Percentiles rank a stretch among this genome's conserved stretches.
Conservation (phyloP, 2,113 vertebrate genomes). For the Casuarius casuarius region DNA sequence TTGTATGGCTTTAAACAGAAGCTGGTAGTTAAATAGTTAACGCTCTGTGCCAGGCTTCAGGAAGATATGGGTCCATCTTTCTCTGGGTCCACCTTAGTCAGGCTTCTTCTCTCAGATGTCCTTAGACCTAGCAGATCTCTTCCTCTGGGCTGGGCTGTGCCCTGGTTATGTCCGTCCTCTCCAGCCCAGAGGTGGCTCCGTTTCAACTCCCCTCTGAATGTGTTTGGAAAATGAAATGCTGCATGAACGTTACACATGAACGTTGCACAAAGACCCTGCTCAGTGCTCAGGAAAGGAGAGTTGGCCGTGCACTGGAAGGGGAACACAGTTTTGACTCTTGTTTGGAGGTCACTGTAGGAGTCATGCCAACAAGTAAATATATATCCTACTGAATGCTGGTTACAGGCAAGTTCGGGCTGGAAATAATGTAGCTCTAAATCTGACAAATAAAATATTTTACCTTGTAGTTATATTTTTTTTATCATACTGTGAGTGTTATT, state of each 20-base stretch:
- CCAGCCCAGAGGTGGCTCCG: neutral
- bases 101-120: neutral
- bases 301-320: neutral
- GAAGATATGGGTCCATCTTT: neutral
- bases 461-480: neutral
- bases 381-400: neutral
- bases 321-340: neutral
- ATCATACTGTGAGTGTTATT: neutral
- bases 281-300: neutral
- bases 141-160: neutral
- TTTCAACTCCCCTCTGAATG: neutral
- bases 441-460: neutral
- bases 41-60: neutral
- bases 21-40: neutral
- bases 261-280: neutral
- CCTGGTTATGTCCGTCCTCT: accelerated
- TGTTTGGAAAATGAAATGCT: neutral
- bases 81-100: neutral
- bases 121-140: neutral
- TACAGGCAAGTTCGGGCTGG: neutral
- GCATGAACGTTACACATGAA: neutral
- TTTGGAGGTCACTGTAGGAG: neutral
- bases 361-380: neutral
- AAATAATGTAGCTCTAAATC: neutral
- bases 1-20: neutral